Evolutionary conservation across 2,888 invertebrate species (phyloP).

Genomic region (Erebia aethiops): DNA sequence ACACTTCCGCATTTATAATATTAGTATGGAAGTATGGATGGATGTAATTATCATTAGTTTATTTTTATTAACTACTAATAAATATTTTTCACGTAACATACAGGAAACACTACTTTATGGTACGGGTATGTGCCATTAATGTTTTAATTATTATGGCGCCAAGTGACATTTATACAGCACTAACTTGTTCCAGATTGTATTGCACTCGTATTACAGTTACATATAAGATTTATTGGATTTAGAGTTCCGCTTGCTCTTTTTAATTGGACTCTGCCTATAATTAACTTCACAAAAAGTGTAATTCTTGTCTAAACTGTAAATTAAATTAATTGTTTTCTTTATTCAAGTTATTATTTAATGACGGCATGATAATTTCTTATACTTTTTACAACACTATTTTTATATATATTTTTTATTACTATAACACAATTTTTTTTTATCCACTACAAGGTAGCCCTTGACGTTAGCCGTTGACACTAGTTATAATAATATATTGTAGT

Average conservation of each 20-base stretch:
- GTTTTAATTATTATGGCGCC: constrained; percentile 41
- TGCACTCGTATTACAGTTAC: constrained; percentile 23
- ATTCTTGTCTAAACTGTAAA: not conserved
- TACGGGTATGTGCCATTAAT: constrained; percentile 33
- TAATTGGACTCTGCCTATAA: not conserved
- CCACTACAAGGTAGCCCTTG: too few species aligned
- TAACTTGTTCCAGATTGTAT: constrained; percentile 26
- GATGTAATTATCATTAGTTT: not conserved
- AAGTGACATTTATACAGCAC: constrained; percentile 38
- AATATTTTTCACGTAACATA: constrained; percentile 20
- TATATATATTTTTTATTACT: too few species aligned
- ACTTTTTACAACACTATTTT: too few species aligned
- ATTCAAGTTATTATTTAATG: too few species aligned
- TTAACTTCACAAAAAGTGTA: not conserved
- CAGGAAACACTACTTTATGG: constrained; percentile 29
- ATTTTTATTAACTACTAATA: constrained; percentile 9
- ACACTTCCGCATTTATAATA: too few species aligned
- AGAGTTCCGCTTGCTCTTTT: constrained; percentile 7
- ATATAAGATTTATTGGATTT: constrained; percentile 23
- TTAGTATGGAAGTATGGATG: too few species aligned
- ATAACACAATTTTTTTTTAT: too few species aligned
- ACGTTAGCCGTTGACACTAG: too few species aligned
- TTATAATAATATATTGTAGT: too few species aligned
- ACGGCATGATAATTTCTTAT: not conserved
- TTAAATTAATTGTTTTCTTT: too few species aligned